These are phyloP conservation scores for Parnassius orleans DNA, from an alignment of 2,888 invertebrate species.

Conservation along the genomic window DNA sequence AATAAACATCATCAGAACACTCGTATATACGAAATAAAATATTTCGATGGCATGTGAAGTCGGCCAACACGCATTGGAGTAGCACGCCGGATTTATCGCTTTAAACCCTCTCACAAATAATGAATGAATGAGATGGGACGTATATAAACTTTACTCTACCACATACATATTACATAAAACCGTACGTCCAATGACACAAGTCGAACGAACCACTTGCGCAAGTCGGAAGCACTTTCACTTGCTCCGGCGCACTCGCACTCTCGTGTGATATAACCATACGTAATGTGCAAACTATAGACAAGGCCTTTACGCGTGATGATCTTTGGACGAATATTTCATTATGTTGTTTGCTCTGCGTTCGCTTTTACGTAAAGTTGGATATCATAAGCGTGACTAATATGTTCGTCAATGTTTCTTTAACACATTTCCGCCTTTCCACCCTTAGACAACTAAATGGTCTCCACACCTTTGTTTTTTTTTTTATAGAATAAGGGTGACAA, in stretches of 20 bases:
- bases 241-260: neutral
- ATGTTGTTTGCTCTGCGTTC: neutral
- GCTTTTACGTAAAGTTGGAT: conserved; percentile 6
- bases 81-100: too few relatives aligned
- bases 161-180: neutral
- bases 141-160: too few relatives aligned
- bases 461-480: too few relatives aligned
- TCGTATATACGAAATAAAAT: too few relatives aligned
- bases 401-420: neutral
- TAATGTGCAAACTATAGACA: conserved; percentile 2
- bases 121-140: too few relatives aligned
- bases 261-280: conserved; percentile 19
- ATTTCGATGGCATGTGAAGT: too few relatives aligned
- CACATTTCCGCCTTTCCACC: neutral
- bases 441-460: too few relatives aligned
- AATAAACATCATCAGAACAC: too few relatives aligned
- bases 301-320: conserved; percentile 11
- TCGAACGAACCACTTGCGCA: conserved; percentile 14
- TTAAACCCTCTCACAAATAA: too few relatives aligned
- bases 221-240: conserved; percentile 27
- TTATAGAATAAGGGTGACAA: too few relatives aligned
- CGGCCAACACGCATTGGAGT: too few relatives aligned
- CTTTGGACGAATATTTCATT: conserved; percentile 14
- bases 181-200: conserved; percentile 22
- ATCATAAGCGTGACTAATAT: neutral